A percentile compares a stretch with the other conserved stretches of the same genome.
phyloP scores from a whole-genome alignment of 1,140 invertebrate species.

The Choristoneura fumiferana region DNA sequence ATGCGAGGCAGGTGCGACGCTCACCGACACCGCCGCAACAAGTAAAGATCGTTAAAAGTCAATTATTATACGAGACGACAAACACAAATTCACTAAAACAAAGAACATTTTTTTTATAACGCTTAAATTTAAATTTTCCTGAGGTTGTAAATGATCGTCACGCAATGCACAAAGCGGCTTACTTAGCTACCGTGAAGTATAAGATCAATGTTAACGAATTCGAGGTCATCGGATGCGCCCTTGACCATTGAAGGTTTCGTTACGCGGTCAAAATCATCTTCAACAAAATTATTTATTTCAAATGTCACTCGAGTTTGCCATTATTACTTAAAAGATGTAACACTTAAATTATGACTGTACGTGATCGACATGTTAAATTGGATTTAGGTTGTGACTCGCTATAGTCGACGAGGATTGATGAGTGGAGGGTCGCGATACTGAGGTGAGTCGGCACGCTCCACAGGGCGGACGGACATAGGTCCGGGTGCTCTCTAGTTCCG shows the following conservation, averaged over 20 bases:
- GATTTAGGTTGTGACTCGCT: not conserved
- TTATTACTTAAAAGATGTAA: not conserved
- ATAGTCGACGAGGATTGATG: conserved; percentile 31
- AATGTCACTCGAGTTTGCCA: too few species aligned
- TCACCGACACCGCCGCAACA: conserved; percentile 39
- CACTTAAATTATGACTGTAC: not conserved
- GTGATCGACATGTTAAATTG: not conserved
- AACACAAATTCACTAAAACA: conserved; percentile 19
- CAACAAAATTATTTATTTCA: conserved; percentile 1
- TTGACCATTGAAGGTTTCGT: conserved; percentile 56
- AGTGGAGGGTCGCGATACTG: conserved; percentile 43
- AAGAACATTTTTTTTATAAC: conserved; percentile 14
- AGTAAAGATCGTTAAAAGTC: conserved; percentile 42
- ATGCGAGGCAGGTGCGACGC: conserved; percentile 46
- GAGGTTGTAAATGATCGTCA: conserved; percentile 30
- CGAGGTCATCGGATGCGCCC: conserved; percentile 50
- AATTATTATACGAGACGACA: conserved; percentile 29
- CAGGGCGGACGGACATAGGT: conserved; percentile 3
- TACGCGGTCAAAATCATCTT: conserved; percentile 44
- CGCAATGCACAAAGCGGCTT: conserved; percentile 27
- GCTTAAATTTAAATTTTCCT: not conserved
- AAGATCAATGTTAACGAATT: conserved; percentile 38
- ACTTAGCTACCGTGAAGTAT: conserved; percentile 16
- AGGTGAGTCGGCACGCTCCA: conserved; percentile 28
- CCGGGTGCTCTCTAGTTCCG: conserved; percentile 23